Conservation (phyloP, 2,888 invertebrate species). For the Cyaniris semiargus region DNA sequence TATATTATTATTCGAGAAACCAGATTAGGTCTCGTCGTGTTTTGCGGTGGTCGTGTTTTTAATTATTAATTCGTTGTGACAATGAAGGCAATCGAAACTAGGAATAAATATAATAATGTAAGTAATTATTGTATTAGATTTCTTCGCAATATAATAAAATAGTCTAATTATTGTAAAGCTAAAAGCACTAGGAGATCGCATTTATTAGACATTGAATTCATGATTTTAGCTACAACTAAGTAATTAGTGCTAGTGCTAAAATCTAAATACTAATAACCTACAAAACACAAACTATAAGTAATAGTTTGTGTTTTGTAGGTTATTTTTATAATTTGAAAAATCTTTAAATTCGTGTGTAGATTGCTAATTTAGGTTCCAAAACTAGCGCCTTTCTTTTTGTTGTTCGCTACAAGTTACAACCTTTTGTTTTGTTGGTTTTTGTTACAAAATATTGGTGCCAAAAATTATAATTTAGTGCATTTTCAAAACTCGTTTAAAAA, state of each 20-base stretch:
- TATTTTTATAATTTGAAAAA: neutral
- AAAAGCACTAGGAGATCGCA: too few species aligned
- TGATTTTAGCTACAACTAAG: too few species aligned
- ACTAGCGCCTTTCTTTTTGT: neutral
- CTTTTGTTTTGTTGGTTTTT: neutral
- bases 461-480: neutral
- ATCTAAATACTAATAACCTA: too few species aligned
- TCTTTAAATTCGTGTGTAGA: neutral
- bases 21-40: slow-evolving; percentile 46
- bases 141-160: neutral
- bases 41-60: slow-evolving; percentile 34
- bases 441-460: neutral
- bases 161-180: too few species aligned
- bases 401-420: neutral
- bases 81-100: slow-evolving; percentile 59
- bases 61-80: slow-evolving; percentile 31
- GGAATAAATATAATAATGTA: slow-evolving; percentile 46
- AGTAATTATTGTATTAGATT: slow-evolving; percentile 35
- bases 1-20: slow-evolving; percentile 43
- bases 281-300: too few species aligned
- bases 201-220: too few species aligned
- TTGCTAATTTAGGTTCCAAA: neutral
- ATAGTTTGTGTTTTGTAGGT: too few species aligned
- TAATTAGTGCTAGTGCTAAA: too few species aligned
- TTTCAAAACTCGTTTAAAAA: neutral